Evolutionary conservation across 2,888 invertebrate species (phyloP).

Genomic region (Atethmia centrago): DNA sequence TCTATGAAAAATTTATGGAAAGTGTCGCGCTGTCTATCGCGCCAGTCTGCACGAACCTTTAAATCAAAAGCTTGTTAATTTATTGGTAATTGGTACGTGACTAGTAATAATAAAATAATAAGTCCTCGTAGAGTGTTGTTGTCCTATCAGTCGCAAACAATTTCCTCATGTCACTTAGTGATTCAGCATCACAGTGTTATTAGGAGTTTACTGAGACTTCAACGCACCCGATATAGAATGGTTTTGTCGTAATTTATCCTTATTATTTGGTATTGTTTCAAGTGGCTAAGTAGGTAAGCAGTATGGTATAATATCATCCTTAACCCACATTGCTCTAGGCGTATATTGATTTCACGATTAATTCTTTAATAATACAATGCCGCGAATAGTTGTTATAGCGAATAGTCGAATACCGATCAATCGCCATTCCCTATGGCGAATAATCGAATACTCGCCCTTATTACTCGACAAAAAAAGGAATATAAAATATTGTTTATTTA

Average conservation of each 20-base stretch:
- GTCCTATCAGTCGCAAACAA: constrained; percentile 20
- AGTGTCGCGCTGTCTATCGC: no score
- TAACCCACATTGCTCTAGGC: constrained; percentile 55
- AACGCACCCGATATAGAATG: constrained; percentile 6
- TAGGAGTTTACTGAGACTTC: constrained; percentile 33
- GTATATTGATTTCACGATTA: constrained; percentile 47
- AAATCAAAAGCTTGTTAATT: no score
- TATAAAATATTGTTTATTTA: no score
- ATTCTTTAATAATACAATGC: no score
- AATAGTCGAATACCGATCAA: no score
- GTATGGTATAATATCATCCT: constrained; percentile 51
- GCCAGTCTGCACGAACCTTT: no score
- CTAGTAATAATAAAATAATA: constrained; percentile 4
- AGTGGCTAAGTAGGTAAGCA: constrained; percentile 34
- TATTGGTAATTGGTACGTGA: neutral
- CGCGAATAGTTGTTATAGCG: no score
- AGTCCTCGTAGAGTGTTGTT: constrained; percentile 8
- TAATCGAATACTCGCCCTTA: no score
- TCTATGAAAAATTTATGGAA: no score
- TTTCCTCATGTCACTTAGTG: constrained; percentile 46
- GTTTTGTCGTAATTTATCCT: constrained; percentile 55
- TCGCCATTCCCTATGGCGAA: no score
- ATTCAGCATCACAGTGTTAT: constrained; percentile 9
- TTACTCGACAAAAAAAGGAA: no score
- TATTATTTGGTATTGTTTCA: constrained; percentile 55